A percentile compares a stretch with the other conserved stretches of the same genome.
Conservation (phyloP, 2,113 vertebrate species). For the Todiramphus saurophagus region DNA sequence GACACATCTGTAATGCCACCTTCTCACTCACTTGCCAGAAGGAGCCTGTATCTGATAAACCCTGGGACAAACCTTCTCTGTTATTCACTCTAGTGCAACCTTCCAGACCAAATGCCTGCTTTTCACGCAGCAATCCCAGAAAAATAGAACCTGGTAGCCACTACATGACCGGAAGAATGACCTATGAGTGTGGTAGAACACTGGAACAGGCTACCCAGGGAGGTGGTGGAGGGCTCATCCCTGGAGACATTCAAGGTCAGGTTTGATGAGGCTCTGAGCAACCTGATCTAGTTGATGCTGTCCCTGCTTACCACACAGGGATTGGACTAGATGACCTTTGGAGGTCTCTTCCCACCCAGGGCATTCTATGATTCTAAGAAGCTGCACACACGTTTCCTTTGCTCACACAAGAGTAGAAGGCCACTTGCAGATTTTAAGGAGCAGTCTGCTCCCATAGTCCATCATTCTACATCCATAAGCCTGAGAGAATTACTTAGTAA, state of each 20-base stretch:
- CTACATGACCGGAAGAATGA: fast-evolving
- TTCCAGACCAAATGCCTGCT: neutral
- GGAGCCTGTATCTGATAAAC: too few species aligned
- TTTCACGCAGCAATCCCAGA: neutral
- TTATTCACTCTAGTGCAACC: neutral
- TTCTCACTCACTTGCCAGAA: neutral
- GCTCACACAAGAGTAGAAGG: neutral
- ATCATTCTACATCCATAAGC: neutral
- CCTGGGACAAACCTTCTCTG: fast-evolving
- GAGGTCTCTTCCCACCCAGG: too few species aligned
- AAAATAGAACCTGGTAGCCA: neutral
- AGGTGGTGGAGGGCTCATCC: too few species aligned
- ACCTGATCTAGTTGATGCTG: too few species aligned
- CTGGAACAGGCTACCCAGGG: too few species aligned
- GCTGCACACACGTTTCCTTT: neutral
- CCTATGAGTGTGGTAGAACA: too few species aligned
- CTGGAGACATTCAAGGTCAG: too few species aligned
- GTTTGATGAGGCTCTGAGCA: too few species aligned
- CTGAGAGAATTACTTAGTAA: neutral
- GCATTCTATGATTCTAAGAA: too few species aligned
- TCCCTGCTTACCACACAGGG: too few species aligned
- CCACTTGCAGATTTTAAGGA: neutral
- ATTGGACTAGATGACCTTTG: too few species aligned
- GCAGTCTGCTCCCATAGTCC: too few species aligned
- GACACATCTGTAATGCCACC: neutral